Evolutionary conservation across 2,797 vertebrate species (phyloP).

Genomic region (Pempheris klunzingeri): DNA sequence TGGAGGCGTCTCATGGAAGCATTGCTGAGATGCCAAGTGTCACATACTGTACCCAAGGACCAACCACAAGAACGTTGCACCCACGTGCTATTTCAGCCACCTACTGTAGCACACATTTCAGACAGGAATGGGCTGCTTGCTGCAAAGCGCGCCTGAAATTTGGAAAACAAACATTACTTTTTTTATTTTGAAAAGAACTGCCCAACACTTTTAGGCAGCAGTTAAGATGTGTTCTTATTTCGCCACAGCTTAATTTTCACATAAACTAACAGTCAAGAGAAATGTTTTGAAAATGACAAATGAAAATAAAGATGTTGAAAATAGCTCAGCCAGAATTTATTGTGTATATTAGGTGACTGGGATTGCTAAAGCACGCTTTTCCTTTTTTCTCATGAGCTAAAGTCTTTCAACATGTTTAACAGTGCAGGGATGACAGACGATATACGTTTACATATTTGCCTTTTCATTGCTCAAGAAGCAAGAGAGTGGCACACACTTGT

Average conservation of each 20-base stretch:
- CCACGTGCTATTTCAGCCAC: constrained; percentile 73
- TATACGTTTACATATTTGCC: constrained; percentile 62
- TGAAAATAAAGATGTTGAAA: constrained; percentile 58
- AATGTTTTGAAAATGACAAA: constrained; percentile 54
- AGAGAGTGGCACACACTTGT: constrained; percentile 69
- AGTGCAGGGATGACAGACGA: constrained; percentile 61
- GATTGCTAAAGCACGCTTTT: constrained; percentile 39
- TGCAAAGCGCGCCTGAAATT: constrained; percentile 53
- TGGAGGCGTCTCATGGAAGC: constrained; percentile 69
- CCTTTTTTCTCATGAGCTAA: constrained; percentile 42
- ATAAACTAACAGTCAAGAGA: constrained; percentile 43
- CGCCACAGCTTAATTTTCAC: constrained; percentile 46
- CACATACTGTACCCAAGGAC: constrained; percentile 71
- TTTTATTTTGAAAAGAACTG: constrained; percentile 51
- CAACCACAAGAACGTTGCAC: constrained; percentile 76
- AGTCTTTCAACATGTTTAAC: constrained; percentile 65
- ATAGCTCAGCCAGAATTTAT: constrained; percentile 43
- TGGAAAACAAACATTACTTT: constrained; percentile 65
- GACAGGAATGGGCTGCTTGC: constrained; percentile 50
- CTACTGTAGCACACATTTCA: constrained; percentile 56
- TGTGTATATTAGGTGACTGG: constrained; percentile 38
- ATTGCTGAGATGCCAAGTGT: constrained; percentile 74
- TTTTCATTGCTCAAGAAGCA: constrained; percentile 61
- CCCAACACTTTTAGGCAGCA: constrained; percentile 38
- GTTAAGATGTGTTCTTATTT: constrained; percentile 45